Percentiles rank a stretch among this genome's conserved stretches.
These are phyloP conservation scores for Laodelphax striatellus DNA, from an alignment of 1,140 invertebrate genomes.

Conservation along the genomic window DNA sequence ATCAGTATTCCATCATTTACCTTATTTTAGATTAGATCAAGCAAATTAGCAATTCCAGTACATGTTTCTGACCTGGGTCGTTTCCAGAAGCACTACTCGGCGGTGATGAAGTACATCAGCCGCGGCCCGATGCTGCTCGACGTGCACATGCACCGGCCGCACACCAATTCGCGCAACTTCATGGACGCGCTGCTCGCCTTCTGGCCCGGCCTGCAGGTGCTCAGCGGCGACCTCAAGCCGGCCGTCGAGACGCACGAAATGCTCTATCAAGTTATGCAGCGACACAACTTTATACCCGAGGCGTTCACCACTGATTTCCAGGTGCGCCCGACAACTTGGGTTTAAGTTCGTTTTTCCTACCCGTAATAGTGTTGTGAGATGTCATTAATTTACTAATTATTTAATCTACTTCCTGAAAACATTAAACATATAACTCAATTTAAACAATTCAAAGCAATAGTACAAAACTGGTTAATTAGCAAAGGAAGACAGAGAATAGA, in stretches of 20 bases:
- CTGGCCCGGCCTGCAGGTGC: constrained; percentile 90
- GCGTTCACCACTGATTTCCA: constrained; percentile 92
- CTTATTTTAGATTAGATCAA: too few relatives aligned
- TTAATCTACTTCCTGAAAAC: too few relatives aligned
- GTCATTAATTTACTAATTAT: too few relatives aligned
- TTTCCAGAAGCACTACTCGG: constrained; percentile 67
- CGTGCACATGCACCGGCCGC: constrained; percentile 96
- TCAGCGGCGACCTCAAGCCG: constrained; percentile 88
- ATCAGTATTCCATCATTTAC: too few relatives aligned
- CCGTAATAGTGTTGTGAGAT: too few relatives aligned
- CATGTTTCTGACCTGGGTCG: background rate
- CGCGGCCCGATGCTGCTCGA: constrained; percentile 91
- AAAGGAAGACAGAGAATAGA: too few relatives aligned
- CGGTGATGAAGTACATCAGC: constrained; percentile 97
- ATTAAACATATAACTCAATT: too few relatives aligned
- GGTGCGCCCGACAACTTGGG: constrained; percentile 29
- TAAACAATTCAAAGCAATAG: too few relatives aligned
- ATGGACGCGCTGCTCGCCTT: constrained; percentile 97
- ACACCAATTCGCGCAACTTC: constrained; percentile 89
- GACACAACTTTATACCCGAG: constrained; percentile 96
- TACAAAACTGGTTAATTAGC: too few relatives aligned
- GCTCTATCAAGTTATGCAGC: constrained; percentile 92
- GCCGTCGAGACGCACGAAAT: constrained; percentile 96
- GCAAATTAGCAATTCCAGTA: too few relatives aligned
- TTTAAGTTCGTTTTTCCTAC: too few relatives aligned